A percentile compares a stretch with the other conserved stretches of the same genome.
These are phyloP conservation scores for Zophobas morio DNA, from an alignment of 1,140 invertebrate species.

Conservation along the genomic window DNA sequence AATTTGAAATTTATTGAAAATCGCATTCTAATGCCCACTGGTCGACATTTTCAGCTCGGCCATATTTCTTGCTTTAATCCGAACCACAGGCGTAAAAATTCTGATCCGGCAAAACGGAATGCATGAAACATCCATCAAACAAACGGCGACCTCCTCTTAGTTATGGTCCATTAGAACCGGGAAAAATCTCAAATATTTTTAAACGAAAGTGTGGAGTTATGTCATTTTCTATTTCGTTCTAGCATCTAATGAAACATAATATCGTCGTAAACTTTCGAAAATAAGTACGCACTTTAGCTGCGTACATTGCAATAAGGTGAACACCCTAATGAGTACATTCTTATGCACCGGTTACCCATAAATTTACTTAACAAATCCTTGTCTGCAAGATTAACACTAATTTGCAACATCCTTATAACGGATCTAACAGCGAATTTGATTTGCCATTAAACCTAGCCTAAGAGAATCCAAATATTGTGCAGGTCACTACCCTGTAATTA, in stretches of 20 bases:
- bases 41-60: too few species aligned
- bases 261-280: too few species aligned
- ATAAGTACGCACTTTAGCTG: background rate
- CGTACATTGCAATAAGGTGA: background rate
- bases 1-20: background rate
- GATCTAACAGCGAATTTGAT: constrained; percentile 17
- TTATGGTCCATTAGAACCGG: background rate
- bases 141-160: background rate
- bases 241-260: too few species aligned
- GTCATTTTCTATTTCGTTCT: background rate
- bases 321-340: constrained; percentile 3
- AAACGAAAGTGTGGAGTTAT: background rate
- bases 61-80: too few species aligned
- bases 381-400: constrained; percentile 1
- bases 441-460: constrained; percentile 27
- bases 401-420: constrained; percentile 36
- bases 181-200: background rate
- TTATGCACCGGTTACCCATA: background rate
- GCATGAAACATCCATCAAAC: background rate
- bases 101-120: too few species aligned
- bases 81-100: too few species aligned
- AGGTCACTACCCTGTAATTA: constrained; percentile 27
- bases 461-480: constrained; percentile 34
- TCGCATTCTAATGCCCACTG: background rate
- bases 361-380: constrained; percentile 12